These are phyloP conservation scores for Eupleurogrammus muticus DNA, from an alignment of 2,797 vertebrate species.

Conservation along the genomic window DNA sequence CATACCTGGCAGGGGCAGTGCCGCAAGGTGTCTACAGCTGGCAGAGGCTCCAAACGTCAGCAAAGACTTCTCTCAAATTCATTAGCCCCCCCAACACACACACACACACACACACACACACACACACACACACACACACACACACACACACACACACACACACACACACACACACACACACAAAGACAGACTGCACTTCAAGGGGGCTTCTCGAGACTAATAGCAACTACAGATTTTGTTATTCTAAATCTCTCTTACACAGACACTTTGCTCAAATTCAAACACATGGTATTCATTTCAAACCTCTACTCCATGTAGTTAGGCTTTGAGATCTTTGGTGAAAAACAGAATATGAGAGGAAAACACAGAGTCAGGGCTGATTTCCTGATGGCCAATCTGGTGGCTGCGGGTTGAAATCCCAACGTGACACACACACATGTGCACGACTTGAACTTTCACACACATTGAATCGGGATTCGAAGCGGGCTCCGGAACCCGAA, in stretches of 20 bases:
- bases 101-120: slow-evolving; percentile 41
- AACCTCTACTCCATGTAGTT: slow-evolving; percentile 61
- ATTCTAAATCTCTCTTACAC: slow-evolving; percentile 74
- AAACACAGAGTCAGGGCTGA: slow-evolving; percentile 77
- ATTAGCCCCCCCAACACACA: slow-evolving; percentile 55
- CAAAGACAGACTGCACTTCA: slow-evolving; percentile 54
- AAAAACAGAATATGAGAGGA: slow-evolving; percentile 81
- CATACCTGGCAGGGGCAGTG: slow-evolving; percentile 58
- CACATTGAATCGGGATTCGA: slow-evolving; percentile 52
- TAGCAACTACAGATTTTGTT: slow-evolving; percentile 83
- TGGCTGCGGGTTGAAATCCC: slow-evolving; percentile 65
- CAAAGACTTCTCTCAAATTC: slow-evolving; percentile 68
- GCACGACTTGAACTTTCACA: slow-evolving; percentile 71
- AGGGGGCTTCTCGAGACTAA: slow-evolving; percentile 77
- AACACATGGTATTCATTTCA: slow-evolving; percentile 83
- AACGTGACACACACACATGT: slow-evolving; percentile 33
- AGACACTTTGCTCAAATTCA: slow-evolving; percentile 67
- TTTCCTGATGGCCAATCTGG: slow-evolving; percentile 79
- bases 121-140: slow-evolving; percentile 37
- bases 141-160: slow-evolving; percentile 22
- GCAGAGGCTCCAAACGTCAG: slow-evolving; percentile 60
- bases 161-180: slow-evolving; percentile 26
- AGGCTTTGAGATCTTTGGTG: slow-evolving; percentile 75
- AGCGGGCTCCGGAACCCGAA: slow-evolving; percentile 6
- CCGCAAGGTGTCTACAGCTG: slow-evolving; percentile 62